Evolutionary conservation across 2,888 invertebrate species (phyloP), one percentile per base, ranked within the genome.

Genomic region (Tipula unca): DNA sequence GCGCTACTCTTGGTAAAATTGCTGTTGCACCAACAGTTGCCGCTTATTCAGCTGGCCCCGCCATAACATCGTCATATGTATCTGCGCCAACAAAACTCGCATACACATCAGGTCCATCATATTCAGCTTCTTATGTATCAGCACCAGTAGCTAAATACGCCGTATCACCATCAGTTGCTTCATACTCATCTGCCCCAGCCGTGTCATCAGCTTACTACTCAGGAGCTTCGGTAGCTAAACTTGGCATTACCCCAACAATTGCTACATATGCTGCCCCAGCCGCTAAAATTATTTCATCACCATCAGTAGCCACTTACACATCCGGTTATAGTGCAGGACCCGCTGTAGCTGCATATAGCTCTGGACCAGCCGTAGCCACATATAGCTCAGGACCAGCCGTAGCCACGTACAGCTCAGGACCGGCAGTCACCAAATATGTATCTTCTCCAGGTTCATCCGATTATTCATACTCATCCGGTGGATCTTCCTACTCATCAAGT

Each of bases 301-400:
- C 86, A 39, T 82, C 85, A 29, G 87, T 86, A 14, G 85, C 84
- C 5, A 36, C 86, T 5, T 87, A 87, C 29, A 85, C 86, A 13
- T 86, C 86, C 20, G 86, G 86, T 20, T 83, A 82, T 35, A 42
- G 84, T 32, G 85, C 36, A 39, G 84, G 39, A 54, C 86, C 86
- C 84, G 85, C 86, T 4, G 86, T 89, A 87, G 89, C 90, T 85
- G 17, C 86, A n/a, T 86, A 86, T 48, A 42, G 84, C 8, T 48
- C 86, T 17, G 85, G 82, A 17, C 82, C 87, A 86, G 87, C 87
- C 3, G 85, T 88, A 25, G 87, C 87, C 2, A 88, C 88, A 86
- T 91, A 93, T 20, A 90, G 91, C 69, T 91, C 92, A 13, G 88
- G 87, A 25, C 88, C 89, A 42, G 88, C 88, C 3, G 86, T 88